These are phyloP conservation scores for Girardinichthys multiradiatus DNA, from an alignment of 2,113 vertebrate genomes.

Conservation along the genomic window DNA sequence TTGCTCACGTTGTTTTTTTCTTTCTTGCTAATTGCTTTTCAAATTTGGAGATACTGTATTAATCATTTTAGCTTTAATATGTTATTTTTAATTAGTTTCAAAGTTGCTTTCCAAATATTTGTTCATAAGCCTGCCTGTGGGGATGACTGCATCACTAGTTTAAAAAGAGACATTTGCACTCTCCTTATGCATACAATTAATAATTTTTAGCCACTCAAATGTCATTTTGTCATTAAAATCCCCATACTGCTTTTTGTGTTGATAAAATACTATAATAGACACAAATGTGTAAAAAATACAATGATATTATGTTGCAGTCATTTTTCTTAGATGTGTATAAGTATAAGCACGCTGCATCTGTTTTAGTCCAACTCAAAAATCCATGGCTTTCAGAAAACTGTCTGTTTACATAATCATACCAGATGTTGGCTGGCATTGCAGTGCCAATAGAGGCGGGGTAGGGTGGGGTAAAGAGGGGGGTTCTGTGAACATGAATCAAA, in stretches of 20 bases:
- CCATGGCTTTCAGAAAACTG: constrained; percentile 16
- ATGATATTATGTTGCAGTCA: not conserved
- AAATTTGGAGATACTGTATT: no score
- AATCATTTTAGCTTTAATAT: no score
- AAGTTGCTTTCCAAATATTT: not conserved
- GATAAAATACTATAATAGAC: not conserved
- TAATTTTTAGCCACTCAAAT: not conserved
- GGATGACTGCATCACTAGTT: no score
- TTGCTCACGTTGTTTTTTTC: constrained; percentile 20
- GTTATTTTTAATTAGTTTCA: not conserved
- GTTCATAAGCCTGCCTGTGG: not conserved
- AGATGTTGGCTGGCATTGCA: constrained; percentile 34
- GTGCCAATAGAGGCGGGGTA: constrained; percentile 13
- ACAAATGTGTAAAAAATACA: constrained; percentile 1
- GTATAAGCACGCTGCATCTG: constrained; percentile 4
- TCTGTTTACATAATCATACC: constrained; percentile 48
- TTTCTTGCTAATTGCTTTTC: not conserved
- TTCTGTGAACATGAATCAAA: constrained; percentile 36
- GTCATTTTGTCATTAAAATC: not conserved
- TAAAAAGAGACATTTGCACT: not conserved
- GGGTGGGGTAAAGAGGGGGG: not conserved
- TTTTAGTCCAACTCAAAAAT: constrained; percentile 7
- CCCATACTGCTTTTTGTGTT: not conserved
- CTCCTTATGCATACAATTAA: not conserved
- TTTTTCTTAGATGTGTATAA: not conserved